These are phyloP conservation scores for Cataglyphis livida DNA, from an alignment of 2,888 invertebrate species.

Conservation along the genomic window DNA sequence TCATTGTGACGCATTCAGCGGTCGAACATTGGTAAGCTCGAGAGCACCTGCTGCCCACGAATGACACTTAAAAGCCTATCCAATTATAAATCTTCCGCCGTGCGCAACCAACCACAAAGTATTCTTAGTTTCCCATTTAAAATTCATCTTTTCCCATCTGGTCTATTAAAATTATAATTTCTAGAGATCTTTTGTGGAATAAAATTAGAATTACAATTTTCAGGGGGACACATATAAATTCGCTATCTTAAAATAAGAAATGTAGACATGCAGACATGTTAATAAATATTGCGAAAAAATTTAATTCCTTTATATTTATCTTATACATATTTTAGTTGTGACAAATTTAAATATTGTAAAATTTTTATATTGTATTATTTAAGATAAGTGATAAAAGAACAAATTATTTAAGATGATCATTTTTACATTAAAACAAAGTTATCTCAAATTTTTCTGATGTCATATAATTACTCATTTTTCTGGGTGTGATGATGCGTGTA, in stretches of 20 bases:
- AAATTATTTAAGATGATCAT: neutral
- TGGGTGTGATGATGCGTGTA: neutral
- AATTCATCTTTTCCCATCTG: constrained; percentile 7
- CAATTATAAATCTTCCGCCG: constrained; percentile 32
- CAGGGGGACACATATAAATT: no score
- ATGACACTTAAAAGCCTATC: constrained; percentile 33
- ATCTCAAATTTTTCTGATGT: neutral
- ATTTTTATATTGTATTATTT: neutral
- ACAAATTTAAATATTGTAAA: neutral
- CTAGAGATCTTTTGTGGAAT: constrained; percentile 9
- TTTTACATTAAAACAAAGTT: neutral
- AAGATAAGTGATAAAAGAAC: neutral
- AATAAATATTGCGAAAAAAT: constrained; percentile 1
- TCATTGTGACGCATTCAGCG: constrained; percentile 44
- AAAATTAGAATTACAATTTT: constrained; percentile 14
- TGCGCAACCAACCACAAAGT: neutral
- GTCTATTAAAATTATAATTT: constrained; percentile 18
- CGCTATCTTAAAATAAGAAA: neutral
- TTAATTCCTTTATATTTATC: neutral
- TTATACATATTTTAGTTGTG: neutral
- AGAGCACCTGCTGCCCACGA: constrained; percentile 62
- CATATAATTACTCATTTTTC: neutral
- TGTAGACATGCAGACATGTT: neutral
- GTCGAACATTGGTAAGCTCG: constrained; percentile 40
- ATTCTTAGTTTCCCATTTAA: constrained; percentile 14